Base-by-base conservation (phyloP, 2,888 invertebrate genomes). In the Chymomyza amoena region DNA sequence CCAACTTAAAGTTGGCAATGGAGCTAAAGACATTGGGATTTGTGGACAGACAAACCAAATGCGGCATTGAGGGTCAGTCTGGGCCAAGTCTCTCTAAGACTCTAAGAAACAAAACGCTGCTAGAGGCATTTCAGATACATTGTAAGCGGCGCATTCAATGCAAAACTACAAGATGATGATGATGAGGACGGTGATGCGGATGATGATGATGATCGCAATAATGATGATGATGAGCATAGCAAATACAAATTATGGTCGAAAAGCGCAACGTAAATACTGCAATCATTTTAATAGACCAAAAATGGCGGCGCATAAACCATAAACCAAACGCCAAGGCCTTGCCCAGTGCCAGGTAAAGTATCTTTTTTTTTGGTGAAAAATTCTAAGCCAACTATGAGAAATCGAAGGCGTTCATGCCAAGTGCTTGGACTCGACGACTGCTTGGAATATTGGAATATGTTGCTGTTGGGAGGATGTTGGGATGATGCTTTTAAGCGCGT, bases 271-370 rank as follows among this genome's bases (percentile, higher is more conserved):
- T 87, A 88, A 84, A 88, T 89, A 87, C 87, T 86, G 87, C 89
- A 87, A 87, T 89, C 89, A 88, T 83, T 81, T 84, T 87, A 87
- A 87, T 87, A 87, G 89, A 82, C 89, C 79, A 84, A 82, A 89
- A 87, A 81, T 88, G 87, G 84, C 88, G 88, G 78, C 78, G 81
- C 88, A 88, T 82, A 88, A 87, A 78, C 88, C 84, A 84, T 84
- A 88, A 84, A 83, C 83, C 83, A 83, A 84, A 84, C 88, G 84
- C 88, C 83, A 81, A 72, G 67, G 59, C 61, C 39, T 60, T 20
- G 15, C 20, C 61, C 18, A 62, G 62, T 45, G 39, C 36, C 36
- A n/a, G 36, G 13, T 39, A 32, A 3, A 4, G 51, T 16, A 3
- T 54, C 2, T 16, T 18, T 54, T 18, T 16, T 57, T 66, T 56